Conservation (phyloP, 1,140 invertebrate genomes). For the Protaetia brevitarsis region DNA sequence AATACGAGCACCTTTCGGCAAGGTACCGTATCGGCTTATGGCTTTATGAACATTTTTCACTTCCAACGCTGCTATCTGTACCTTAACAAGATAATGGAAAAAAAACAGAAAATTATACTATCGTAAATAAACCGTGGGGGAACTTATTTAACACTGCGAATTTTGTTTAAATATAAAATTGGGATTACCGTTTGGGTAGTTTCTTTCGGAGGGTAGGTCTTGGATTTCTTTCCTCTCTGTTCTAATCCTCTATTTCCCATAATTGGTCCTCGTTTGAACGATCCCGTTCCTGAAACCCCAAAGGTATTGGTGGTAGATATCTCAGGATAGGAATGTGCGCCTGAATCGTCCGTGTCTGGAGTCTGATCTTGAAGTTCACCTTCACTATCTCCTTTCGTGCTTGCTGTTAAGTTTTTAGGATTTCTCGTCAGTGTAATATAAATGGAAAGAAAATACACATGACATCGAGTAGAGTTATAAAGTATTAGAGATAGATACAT, state of each 20-base stretch:
- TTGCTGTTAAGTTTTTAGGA: constrained; percentile 51
- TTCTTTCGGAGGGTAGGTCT: constrained; percentile 56
- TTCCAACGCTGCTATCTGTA: constrained; percentile 83
- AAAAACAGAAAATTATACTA: not conserved
- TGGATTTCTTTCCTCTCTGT: constrained; percentile 56
- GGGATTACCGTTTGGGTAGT: constrained; percentile 13
- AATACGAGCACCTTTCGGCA: constrained; percentile 93
- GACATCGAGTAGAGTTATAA: too few species aligned
- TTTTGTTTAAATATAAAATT: too few species aligned
- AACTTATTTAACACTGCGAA: too few species aligned
- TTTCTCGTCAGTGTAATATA: constrained; percentile 49
- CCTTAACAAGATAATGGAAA: constrained; percentile 17
- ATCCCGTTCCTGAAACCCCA: constrained; percentile 45
- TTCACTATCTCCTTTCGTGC: constrained; percentile 57
- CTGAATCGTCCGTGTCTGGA: constrained; percentile 63
- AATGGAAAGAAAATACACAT: constrained; percentile 16
- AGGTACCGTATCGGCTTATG: constrained; percentile 93
- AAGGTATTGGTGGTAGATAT: constrained; percentile 42
- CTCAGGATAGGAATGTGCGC: constrained; percentile 54
- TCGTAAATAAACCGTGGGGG: not conserved
- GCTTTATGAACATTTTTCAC: constrained; percentile 95
- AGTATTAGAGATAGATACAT: too few species aligned
- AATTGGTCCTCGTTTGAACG: constrained; percentile 56
- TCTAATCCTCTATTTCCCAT: constrained; percentile 54
- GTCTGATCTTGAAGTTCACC: constrained; percentile 60